Percentiles rank a stretch among this genome's conserved stretches.
These are phyloP conservation scores for Nudaria mundana DNA, from an alignment of 2,888 invertebrate genomes.

Conservation along the genomic window DNA sequence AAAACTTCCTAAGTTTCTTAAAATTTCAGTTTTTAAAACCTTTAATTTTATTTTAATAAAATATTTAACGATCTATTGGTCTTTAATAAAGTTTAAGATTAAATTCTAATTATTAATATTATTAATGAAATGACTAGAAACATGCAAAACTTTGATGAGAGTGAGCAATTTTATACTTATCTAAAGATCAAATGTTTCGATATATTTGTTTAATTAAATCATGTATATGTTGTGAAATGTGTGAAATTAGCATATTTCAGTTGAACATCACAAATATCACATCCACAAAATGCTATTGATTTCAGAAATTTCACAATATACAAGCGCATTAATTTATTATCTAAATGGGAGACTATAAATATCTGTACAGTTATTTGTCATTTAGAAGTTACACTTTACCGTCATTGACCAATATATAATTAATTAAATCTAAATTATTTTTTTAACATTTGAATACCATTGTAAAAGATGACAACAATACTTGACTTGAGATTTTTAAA, in stretches of 20 bases:
- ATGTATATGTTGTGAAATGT: conserved; percentile 18
- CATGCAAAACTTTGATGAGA: conserved; percentile 58
- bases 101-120: conserved; percentile 36
- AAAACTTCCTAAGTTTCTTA: conserved; percentile 51
- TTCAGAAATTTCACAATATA: conserved; percentile 27
- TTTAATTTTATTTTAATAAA: conserved; percentile 59
- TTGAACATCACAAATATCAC: conserved; percentile 1
- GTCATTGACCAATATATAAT: conserved; percentile 32
- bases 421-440: conserved; percentile 25
- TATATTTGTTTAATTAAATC: conserved; percentile 9
- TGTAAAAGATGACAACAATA: conserved; percentile 23
- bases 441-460: conserved; percentile 18
- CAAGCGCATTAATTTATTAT: conserved; percentile 14
- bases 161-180: conserved; percentile 65
- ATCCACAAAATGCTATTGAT: background rate
- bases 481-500: too few relatives aligned
- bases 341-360: conserved; percentile 42
- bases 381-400: conserved; percentile 76
- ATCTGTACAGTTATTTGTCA: conserved; percentile 68
- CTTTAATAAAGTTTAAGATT: conserved; percentile 65
- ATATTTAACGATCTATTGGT: conserved; percentile 73
- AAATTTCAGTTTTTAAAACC: conserved; percentile 46
- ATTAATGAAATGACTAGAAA: conserved; percentile 59
- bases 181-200: conserved; percentile 29
- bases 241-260: conserved; percentile 3